Evolutionary conservation across 2,113 vertebrate species (phyloP), one percentile per base, ranked within the genome.

Genomic region (Peromyscus maniculatus): DNA sequence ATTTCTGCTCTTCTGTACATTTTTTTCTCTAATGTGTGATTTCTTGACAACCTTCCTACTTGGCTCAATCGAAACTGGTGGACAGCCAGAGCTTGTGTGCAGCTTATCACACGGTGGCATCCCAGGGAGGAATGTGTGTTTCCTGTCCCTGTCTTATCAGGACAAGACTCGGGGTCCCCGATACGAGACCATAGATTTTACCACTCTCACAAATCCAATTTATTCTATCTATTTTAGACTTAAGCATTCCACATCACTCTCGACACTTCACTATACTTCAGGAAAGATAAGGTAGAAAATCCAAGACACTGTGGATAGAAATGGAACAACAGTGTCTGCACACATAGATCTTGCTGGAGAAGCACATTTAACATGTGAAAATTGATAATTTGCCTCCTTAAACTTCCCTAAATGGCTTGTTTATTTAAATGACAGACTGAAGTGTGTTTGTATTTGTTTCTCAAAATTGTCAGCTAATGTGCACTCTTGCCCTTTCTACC

Each of bases 61-160:
- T 93, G 93, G n/a, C 64, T 79, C 90, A 92, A 88, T 97, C 46
- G 46, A 78, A 94, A 69, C 43, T 31, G 57, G 86, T 74, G 36
- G 72, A 74, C 0, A 0, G 16, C 83, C 66, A 16, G 72, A 39
- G 59, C 66, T 91, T 77, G 43, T n/a, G n/a, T 31, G 15, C 12
- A 39, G 87, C 93, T 97, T 98, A 97, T 97, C 97, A 64, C 69
- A 26, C 39, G 16, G 15, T 66, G 21, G 49, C 92, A 86, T 77
- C 95, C 66, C 64, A 82, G 69, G 16, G 43, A 66, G 55, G 88
- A 62, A 94, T 67, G 59, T 69, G 57, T 95, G 92, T 96, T 98
- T 97, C 90, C 96, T 95, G 55, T 95, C 87, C 74, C 79, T 79
- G 92, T 95, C 94, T 98, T 97, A 98, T 97, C 95, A 80, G 93